A percentile compares a stretch with the other conserved stretches of the same genome.
These are phyloP conservation scores for Leptura quadrifasciata DNA, from an alignment of 2,888 invertebrate genomes.

Conservation along the genomic window DNA sequence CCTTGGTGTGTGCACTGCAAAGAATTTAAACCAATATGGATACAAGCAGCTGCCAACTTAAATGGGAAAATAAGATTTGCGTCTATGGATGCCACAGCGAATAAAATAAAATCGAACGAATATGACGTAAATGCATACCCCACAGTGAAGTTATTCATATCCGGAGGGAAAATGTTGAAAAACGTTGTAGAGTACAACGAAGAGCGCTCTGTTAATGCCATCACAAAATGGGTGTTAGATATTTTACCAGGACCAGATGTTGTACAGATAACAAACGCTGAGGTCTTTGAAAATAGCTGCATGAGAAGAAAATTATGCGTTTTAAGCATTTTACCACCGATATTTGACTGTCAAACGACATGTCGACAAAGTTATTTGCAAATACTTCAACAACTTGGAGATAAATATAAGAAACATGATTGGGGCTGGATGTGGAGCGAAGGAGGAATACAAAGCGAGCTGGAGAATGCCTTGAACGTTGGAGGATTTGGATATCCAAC, in stretches of 20 bases:
- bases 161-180: slow-evolving; percentile 83
- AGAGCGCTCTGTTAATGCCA: slow-evolving; percentile 88
- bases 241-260: slow-evolving; percentile 77
- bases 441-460: slow-evolving; percentile 84
- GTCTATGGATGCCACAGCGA: slow-evolving; percentile 93
- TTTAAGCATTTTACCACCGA: slow-evolving; percentile 91
- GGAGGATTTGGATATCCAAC: slow-evolving; percentile 95
- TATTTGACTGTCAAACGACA: slow-evolving; percentile 93
- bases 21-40: slow-evolving; percentile 94
- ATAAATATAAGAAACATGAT: slow-evolving; percentile 92
- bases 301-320: slow-evolving; percentile 91
- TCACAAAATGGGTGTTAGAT: slow-evolving; percentile 88
- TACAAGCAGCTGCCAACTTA: slow-evolving; percentile 81
- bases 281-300: slow-evolving; percentile 76
- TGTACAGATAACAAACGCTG: slow-evolving; percentile 86
- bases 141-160: slow-evolving; percentile 91
- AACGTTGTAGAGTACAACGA: slow-evolving; percentile 80
- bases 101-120: slow-evolving; percentile 84
- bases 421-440: slow-evolving; percentile 98
- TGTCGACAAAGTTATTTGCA: slow-evolving; percentile 90
- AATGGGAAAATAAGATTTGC: slow-evolving; percentile 95
- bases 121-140: slow-evolving; percentile 93
- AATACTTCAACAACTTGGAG: slow-evolving; percentile 83
- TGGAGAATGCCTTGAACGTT: slow-evolving; percentile 91
- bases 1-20: slow-evolving; percentile 96